Base-by-base conservation (phyloP, 1,140 invertebrate species). In the Drosophila miranda region DNA sequence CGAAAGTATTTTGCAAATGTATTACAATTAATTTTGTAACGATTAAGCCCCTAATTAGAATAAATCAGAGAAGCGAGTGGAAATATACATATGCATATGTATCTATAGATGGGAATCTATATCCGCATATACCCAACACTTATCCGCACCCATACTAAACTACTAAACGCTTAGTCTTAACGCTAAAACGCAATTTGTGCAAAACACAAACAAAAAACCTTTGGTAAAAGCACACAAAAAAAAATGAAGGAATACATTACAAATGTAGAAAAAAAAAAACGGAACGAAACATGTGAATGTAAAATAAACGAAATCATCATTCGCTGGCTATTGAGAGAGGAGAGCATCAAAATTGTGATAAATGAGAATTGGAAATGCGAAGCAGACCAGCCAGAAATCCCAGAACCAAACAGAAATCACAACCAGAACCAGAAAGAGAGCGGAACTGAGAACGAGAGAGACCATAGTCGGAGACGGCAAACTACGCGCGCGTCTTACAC, bases 1-100 rank as follows among this genome's bases (percentile, higher is more conserved):
- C 82, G 82, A 86, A 78, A 86, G 81, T 86, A 86, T 86, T 86
- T 87, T 78, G 82, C 74, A 78, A 81, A 81, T 81, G 82, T 86
- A 86, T 87, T 86, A 87, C 42, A 75, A 14, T 68, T 68, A 69
- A 87, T 78, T 87, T 87, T 87, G 64, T 83, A 73, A 84, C 67
- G 67, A 54, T 68, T 60, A 68, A 61, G 71, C 41, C 43, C 66
- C 26, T 64, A 75, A 84, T 72, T 83, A 78, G 78, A 68, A 57
- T 73, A 76, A 57, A 77, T 77, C 67, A 73, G 61, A 77, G 71
- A 56, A 63, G 57, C 57, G 60, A 60, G 44, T 45, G 44, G 38
- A 78, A 41, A 58, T 48, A 73, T 57, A 14, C n/a, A 28, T 6
- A n/a, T n/a, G n/a, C 43, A 53, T 30, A 73, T 42, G 43, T 44